Evolutionary conservation across 2,888 invertebrate species (phyloP).

Genomic region (Bombylius major): DNA sequence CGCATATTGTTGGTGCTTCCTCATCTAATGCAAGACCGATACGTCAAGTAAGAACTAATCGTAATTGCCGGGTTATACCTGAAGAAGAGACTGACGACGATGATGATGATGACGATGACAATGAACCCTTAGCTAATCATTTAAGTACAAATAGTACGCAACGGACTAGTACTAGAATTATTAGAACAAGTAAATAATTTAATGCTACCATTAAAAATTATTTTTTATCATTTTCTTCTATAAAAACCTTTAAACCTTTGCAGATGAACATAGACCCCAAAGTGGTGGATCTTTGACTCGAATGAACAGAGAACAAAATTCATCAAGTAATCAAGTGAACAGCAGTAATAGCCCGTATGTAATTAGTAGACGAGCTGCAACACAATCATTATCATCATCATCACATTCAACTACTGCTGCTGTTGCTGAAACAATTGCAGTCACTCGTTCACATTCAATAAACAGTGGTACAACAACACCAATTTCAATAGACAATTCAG

Average conservation of each 20-base stretch:
- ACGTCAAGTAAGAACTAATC: constrained; percentile 32
- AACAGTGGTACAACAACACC: neutral
- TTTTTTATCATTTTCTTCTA: too few species aligned
- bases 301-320: neutral
- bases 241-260: neutral
- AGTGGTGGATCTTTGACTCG: constrained; percentile 2
- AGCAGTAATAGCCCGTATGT: neutral
- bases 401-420: neutral
- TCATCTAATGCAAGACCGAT: constrained; percentile 6
- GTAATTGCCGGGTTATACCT: constrained; percentile 26
- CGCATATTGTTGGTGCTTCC: neutral
- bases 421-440: neutral
- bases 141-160: constrained; percentile 3
- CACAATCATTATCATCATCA: neutral
- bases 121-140: constrained; percentile 5
- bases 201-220: neutral
- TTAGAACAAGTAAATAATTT: constrained; percentile 9
- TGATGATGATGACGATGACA: constrained; percentile 19
- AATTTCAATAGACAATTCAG: constrained; percentile 3
- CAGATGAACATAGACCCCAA: constrained; percentile 8
- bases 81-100: constrained; percentile 15
- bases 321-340: neutral
- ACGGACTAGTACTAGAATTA: neutral
- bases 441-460: constrained; percentile 6
- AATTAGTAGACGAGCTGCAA: constrained; percentile 1